phyloP scores from a whole-genome alignment of 2,113 vertebrate genomes.

The Pelmatolapia mariae region DNA sequence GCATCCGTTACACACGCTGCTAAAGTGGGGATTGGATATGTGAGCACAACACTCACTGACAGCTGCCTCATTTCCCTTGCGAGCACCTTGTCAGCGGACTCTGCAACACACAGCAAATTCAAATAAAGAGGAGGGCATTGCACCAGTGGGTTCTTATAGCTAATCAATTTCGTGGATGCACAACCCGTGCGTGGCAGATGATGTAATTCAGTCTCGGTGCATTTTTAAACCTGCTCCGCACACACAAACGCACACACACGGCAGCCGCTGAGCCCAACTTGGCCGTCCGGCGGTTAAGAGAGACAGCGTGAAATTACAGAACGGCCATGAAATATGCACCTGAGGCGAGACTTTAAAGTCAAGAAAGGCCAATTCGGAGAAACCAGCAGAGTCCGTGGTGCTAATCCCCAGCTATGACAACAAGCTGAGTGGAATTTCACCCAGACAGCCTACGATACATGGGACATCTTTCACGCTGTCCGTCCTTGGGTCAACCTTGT shows the following conservation, averaged over 20 bases:
- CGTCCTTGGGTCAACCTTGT: slow-evolving; percentile 41
- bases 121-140: slow-evolving; percentile 18
- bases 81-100: slow-evolving; percentile 14
- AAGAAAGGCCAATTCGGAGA: slow-evolving; percentile 1
- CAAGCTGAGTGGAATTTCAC: slow-evolving; percentile 53
- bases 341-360: slow-evolving; percentile 18
- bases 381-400: background rate
- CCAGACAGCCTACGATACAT: background rate
- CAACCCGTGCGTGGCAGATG: slow-evolving; percentile 10
- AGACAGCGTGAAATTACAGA: slow-evolving; percentile 69
- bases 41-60: background rate
- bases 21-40: slow-evolving; percentile 12
- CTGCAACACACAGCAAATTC: slow-evolving; percentile 7
- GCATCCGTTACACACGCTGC: background rate
- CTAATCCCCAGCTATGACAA: slow-evolving; percentile 25
- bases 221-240: slow-evolving; percentile 16
- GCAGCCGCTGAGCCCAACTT: background rate
- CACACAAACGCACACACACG: background rate
- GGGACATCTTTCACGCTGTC: background rate
- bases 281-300: background rate
- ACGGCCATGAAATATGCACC: slow-evolving; percentile 59
- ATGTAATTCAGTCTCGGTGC: slow-evolving; percentile 20
- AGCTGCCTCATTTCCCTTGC: slow-evolving; percentile 13
- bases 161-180: slow-evolving; percentile 30
- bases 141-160: slow-evolving; percentile 25